Percentiles rank a stretch among this genome's conserved stretches.
Evolutionary conservation across 2,888 invertebrate species (phyloP).

Genomic region (Eupelmus urozonus): DNA sequence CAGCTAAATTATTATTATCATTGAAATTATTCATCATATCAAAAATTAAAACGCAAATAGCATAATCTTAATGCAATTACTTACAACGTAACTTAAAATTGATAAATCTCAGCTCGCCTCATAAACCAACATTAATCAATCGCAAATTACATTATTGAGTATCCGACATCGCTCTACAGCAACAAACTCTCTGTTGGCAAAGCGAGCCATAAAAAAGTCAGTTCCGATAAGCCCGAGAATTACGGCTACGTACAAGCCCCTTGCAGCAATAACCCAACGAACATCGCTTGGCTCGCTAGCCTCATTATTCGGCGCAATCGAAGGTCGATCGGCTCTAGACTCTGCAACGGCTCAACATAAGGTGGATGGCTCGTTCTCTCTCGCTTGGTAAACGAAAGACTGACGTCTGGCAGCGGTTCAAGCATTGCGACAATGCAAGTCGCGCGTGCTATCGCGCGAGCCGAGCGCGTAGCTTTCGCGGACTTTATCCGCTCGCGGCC

Average conservation of each 20-base stretch:
- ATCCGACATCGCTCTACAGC: no score
- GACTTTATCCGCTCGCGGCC: constrained; percentile 17
- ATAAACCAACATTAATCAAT: not conserved
- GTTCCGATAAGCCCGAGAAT: no score
- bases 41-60: not conserved
- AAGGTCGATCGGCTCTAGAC: constrained; percentile 22
- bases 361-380: no score
- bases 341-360: no score
- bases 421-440: constrained; percentile 66
- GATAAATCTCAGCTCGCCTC: not conserved
- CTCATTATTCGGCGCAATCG: constrained; percentile 7
- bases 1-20: not conserved
- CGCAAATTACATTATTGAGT: no score
- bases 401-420: constrained; percentile 69
- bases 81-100: constrained; percentile 11
- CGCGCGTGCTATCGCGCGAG: constrained; percentile 41
- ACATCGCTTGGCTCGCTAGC: no score
- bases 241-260: no score
- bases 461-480: constrained; percentile 19
- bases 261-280: no score
- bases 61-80: constrained; percentile 7
- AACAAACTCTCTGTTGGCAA: no score
- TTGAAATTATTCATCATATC: not conserved
- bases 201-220: no score
- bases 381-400: not conserved